Conservation (phyloP, 2,113 vertebrate species). For the Patagioenas fasciata region DNA sequence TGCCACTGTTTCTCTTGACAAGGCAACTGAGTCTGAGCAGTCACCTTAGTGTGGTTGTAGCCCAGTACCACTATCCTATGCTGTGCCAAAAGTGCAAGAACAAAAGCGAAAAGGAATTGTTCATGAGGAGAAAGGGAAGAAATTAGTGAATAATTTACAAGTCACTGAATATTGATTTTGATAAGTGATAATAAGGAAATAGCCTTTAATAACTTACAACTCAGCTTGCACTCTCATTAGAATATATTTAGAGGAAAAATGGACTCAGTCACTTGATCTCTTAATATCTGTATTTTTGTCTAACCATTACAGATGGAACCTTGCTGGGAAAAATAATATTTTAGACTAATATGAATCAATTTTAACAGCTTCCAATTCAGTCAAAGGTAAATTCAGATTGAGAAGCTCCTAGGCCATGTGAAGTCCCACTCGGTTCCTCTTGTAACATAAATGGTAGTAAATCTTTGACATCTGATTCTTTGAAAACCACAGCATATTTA, state of each 20-base stretch:
- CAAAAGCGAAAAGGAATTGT: neutral
- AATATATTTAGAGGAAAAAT: neutral
- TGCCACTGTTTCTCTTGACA: neutral
- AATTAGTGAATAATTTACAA: neutral
- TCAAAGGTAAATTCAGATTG: neutral
- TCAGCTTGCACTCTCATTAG: neutral
- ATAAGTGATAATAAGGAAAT: neutral
- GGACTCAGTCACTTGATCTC: neutral
- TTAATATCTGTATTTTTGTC: neutral
- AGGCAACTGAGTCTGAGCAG: neutral
- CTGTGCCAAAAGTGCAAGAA: neutral
- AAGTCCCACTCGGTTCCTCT: neutral
- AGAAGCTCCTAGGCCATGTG: neutral
- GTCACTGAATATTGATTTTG: neutral
- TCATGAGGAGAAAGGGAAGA: neutral
- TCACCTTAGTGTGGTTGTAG: neutral
- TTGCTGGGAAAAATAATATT: neutral
- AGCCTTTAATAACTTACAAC: neutral
- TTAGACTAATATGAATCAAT: neutral
- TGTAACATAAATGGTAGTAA: neutral
- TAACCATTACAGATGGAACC: neutral
- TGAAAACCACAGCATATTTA: neutral
- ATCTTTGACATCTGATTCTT: neutral
- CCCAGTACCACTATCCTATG: neutral
- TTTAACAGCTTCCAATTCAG: neutral